Evolutionary conservation across 2,888 invertebrate genomes (phyloP).

Genomic region (Melinaea menophilus): DNA sequence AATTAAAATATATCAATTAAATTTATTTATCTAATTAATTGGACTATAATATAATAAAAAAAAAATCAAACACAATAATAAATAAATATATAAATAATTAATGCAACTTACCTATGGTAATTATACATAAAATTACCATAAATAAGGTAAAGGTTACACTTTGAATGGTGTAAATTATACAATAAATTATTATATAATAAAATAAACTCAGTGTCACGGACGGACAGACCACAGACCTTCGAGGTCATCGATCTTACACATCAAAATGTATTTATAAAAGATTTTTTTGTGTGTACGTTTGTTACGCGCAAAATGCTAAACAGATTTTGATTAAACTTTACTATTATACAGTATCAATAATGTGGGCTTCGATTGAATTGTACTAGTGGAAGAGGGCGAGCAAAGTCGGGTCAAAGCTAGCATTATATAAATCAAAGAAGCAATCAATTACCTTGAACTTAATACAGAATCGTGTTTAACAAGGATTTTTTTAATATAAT

Average conservation of each 20-base stretch:
- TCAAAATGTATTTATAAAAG: not conserved
- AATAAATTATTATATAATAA: conserved; percentile 31
- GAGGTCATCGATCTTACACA: conserved; percentile 26
- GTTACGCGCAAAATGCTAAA: not conserved
- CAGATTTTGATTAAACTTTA: not conserved
- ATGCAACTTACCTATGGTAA: not conserved
- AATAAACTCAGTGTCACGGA: conserved; percentile 39
- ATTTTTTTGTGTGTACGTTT: not conserved
- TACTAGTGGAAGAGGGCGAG: no score
- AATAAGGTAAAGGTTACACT: not conserved
- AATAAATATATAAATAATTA: no score
- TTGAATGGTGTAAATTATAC: conserved; percentile 34
- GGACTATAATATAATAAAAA: no score
- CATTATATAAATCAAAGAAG: not conserved
- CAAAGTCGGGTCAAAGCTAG: no score
- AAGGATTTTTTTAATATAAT: not conserved
- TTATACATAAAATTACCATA: not conserved
- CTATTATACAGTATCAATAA: no score
- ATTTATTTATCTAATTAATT: no score
- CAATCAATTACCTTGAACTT: not conserved
- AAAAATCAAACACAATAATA: not conserved
- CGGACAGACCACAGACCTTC: conserved; percentile 25
- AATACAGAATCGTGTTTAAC: not conserved
- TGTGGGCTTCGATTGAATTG: no score
- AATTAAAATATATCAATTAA: no score